phyloP scores from a whole-genome alignment of 2,113 vertebrate genomes.

The Thymallus thymallus region DNA sequence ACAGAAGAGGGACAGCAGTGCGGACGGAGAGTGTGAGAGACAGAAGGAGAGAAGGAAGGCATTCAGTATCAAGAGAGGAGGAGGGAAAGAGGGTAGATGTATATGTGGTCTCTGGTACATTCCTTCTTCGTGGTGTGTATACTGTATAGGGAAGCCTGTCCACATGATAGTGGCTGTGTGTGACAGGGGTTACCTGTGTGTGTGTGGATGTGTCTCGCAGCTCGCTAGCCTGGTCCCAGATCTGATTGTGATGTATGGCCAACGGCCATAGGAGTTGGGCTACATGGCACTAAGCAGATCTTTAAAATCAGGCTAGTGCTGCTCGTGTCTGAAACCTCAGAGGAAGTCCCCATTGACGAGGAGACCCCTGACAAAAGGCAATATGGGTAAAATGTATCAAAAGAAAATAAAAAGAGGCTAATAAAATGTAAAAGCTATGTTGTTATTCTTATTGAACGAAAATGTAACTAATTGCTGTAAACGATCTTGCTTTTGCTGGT shows the following conservation, averaged over 20 bases:
- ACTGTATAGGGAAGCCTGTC: background rate
- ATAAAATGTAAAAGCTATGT: slow-evolving; percentile 30
- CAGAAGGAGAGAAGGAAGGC: background rate
- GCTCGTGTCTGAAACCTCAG: background rate
- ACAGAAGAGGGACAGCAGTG: background rate
- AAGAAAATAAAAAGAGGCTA: slow-evolving; percentile 11
- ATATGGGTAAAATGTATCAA: slow-evolving; percentile 28
- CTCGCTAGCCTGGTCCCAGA: too few species aligned
- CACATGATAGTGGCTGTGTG: background rate
- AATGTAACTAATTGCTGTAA: slow-evolving; percentile 18
- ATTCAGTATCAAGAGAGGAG: slow-evolving; percentile 3
- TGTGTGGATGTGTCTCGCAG: background rate
- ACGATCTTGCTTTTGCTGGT: slow-evolving; percentile 14
- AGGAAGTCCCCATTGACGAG: slow-evolving; percentile 20
- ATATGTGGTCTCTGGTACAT: slow-evolving; percentile 17
- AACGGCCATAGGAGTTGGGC: too few species aligned
- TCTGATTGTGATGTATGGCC: too few species aligned
- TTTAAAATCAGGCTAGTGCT: too few species aligned
- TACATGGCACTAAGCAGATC: too few species aligned
- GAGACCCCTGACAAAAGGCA: slow-evolving; percentile 45
- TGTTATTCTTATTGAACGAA: slow-evolving; percentile 11
- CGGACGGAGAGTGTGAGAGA: slow-evolving; percentile 14
- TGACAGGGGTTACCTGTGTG: background rate
- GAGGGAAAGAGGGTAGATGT: background rate
- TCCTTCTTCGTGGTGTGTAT: slow-evolving; percentile 13